phyloP scores from a whole-genome alignment of 2,113 vertebrate genomes.

The Pipa parva region DNA sequence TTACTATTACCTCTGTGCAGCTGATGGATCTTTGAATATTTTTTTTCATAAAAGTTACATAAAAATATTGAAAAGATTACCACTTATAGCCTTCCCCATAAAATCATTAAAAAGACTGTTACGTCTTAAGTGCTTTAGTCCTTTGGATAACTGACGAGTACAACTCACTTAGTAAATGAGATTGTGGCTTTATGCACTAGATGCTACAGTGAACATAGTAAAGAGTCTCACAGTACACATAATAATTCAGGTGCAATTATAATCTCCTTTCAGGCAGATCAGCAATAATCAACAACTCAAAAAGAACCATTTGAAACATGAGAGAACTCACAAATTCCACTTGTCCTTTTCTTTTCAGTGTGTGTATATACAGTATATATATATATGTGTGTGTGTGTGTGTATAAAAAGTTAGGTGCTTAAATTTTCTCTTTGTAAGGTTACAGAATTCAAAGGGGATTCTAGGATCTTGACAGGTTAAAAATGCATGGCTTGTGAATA shows the following conservation, averaged over 20 bases:
- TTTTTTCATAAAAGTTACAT: too few species aligned
- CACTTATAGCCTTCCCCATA: too few species aligned
- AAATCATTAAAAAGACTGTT: too few species aligned
- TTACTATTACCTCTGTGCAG: too few species aligned
- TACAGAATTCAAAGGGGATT: conserved; percentile 9
- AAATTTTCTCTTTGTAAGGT: conserved; percentile 17
- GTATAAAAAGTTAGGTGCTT: conserved; percentile 1
- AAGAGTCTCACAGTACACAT: conserved; percentile 9
- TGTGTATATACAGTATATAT: too few species aligned
- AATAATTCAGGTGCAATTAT: conserved; percentile 12
- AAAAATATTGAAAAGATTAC: too few species aligned
- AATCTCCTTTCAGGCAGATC: conserved; percentile 3
- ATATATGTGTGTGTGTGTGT: too few species aligned
- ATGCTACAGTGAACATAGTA: conserved; percentile 16
- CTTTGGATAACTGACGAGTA: background rate
- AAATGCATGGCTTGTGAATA: conserved; percentile 23
- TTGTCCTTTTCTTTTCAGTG: background rate
- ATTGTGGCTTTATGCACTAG: background rate
- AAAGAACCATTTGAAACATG: background rate
- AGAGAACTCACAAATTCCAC: background rate
- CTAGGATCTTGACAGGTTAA: conserved; percentile 10
- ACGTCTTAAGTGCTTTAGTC: too few species aligned
- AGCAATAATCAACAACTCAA: conserved; percentile 19
- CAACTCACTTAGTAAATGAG: conserved; percentile 19
- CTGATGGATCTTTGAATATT: too few species aligned